Base-by-base conservation (phyloP, 1,140 invertebrate genomes). In the Trachymyrmex septentrionalis region DNA sequence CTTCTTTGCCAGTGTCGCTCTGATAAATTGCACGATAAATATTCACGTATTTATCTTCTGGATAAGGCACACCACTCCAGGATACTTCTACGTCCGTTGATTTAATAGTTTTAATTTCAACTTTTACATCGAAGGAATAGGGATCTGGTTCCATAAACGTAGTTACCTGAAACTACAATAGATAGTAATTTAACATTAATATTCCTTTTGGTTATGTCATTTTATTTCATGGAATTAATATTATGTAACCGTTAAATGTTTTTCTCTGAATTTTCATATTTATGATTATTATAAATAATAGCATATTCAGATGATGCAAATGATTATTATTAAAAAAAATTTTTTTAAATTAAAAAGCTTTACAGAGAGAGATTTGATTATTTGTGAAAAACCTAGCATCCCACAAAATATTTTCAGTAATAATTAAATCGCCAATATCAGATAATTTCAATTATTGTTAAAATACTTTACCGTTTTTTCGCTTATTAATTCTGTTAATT, bases 31-130 rank as follows among this genome's bases (percentile, higher is more conserved):
- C 97, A 87, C 98, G 96, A 94, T 97, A 98, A 87, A 99, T 98
- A 90, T 98, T 97, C n/a, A 99, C 97, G 95, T 97, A 98, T 92
- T 98, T 98, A 89, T 98, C 98, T 87, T 98, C 97, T 0, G 98
- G 98, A 92, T 97, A 97, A 5, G 98, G 98, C 0, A 99, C 97
- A 7, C 98, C 98, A 67, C 95, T 97, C 97, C 98, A 98, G 1
- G 96, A 96, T 2, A 99, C 96, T 91, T 98, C 97, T 1, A 98
- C 97, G 21, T 97, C 97, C 53, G 96, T 97, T 0, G 97, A 96
- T 90, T 97, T 98, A 4, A 98, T 96, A 75, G 96, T 96, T 34
- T 97, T 96, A 0, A 97, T 96, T 86, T 97, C 97, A 0, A 98
- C 96, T 44, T 96, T 96, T 5, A 99, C 97, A 76, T 97, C 96